Percentiles rank a stretch among this genome's conserved stretches.
These are phyloP conservation scores for Hydraecia micacea DNA, from an alignment of 2,888 invertebrate species.

Conservation along the genomic window DNA sequence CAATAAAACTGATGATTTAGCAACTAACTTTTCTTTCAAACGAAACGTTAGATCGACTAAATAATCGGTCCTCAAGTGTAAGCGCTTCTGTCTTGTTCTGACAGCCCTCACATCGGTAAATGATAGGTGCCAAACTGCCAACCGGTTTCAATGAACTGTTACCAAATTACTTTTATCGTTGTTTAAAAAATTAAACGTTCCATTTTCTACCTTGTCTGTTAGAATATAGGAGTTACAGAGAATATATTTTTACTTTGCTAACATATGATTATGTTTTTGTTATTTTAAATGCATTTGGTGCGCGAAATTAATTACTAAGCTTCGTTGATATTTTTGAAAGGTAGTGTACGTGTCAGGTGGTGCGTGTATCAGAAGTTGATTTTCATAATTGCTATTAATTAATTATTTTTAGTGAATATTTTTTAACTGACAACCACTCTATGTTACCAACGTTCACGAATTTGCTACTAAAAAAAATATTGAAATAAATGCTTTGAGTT, in stretches of 20 bases:
- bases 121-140: constrained; percentile 69
- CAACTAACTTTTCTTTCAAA: not conserved
- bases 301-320: constrained; percentile 68
- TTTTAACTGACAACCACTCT: constrained; percentile 9
- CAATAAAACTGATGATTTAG: not conserved
- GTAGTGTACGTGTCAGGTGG: constrained; percentile 53
- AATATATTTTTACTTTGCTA: not conserved
- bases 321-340: constrained; percentile 66
- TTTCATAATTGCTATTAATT: constrained; percentile 34
- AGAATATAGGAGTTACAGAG: constrained; percentile 44
- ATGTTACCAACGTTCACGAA: constrained; percentile 26
- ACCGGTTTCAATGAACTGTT: constrained; percentile 65
- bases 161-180: constrained; percentile 61
- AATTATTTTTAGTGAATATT: constrained; percentile 14
- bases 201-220: constrained; percentile 51
- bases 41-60: constrained; percentile 2
- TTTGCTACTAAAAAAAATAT: constrained; percentile 35
- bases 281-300: constrained; percentile 52
- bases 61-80: constrained; percentile 43
- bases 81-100: constrained; percentile 66
- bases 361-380: constrained; percentile 47
- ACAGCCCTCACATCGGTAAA: constrained; percentile 68
- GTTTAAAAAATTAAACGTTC: constrained; percentile 37
- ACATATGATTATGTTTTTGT: not conserved
- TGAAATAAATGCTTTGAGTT: too few relatives aligned